phyloP scores from a whole-genome alignment of 2,113 vertebrate genomes.

The Oriolus oriolus region DNA sequence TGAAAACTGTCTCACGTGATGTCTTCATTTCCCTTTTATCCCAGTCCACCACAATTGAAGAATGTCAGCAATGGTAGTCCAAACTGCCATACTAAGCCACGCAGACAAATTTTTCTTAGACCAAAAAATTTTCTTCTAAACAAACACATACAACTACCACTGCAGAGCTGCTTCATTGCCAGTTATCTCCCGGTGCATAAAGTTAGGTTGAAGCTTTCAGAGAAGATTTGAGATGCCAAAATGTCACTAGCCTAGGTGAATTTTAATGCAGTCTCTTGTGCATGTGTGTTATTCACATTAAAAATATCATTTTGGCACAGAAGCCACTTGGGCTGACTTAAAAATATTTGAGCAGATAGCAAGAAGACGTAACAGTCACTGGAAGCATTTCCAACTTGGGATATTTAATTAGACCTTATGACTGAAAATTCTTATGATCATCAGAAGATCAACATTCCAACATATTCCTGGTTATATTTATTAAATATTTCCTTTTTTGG shows the following conservation, averaged over 20 bases:
- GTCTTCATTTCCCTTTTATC: background rate
- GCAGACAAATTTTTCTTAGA: background rate
- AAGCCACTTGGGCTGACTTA: background rate
- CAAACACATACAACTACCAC: background rate
- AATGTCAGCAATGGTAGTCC: background rate
- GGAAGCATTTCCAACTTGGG: background rate
- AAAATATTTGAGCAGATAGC: constrained; percentile 22
- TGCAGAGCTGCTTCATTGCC: background rate
- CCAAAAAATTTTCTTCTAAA: background rate
- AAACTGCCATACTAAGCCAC: background rate
- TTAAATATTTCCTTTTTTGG: constrained; percentile 61
- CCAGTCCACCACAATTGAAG: background rate
- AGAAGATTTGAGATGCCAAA: background rate
- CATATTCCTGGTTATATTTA: constrained; percentile 29
- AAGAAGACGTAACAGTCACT: background rate
- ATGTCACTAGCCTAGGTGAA: background rate
- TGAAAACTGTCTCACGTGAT: background rate
- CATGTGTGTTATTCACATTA: background rate
- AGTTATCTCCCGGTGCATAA: background rate
- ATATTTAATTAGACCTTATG: constrained; percentile 24
- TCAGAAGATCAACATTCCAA: constrained; percentile 39
- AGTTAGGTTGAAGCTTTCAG: background rate
- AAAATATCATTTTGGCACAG: background rate
- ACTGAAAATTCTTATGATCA: constrained; percentile 29
- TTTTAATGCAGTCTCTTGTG: background rate